Evolutionary conservation across 2,113 vertebrate genomes (phyloP).

Genomic region (Orycteropus afer): DNA sequence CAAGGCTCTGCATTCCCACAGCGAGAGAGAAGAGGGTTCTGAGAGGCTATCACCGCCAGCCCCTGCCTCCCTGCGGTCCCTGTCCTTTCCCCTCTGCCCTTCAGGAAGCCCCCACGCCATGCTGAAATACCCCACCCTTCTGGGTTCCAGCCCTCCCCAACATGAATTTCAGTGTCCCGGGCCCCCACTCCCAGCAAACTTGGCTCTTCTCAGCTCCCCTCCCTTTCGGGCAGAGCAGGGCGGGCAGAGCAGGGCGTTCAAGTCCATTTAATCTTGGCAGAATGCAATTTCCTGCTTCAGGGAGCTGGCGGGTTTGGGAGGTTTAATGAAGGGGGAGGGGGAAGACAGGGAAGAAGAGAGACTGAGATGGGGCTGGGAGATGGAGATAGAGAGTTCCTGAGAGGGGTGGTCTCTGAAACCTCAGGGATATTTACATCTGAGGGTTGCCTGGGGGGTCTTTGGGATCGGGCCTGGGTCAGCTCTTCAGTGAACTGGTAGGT

Average conservation of each 20-base stretch:
- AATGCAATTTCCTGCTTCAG: slow-evolving; percentile 85
- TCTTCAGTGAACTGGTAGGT: not conserved
- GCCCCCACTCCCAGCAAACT: slow-evolving; percentile 61
- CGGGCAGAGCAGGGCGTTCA: slow-evolving; percentile 82
- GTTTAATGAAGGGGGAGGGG: slow-evolving; percentile 80
- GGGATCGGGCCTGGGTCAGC: slow-evolving; percentile 37
- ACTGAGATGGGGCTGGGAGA: slow-evolving; percentile 31
- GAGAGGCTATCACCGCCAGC: not conserved
- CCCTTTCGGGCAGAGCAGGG: slow-evolving; percentile 75
- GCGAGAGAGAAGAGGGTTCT: not conserved
- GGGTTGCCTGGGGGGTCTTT: not conserved
- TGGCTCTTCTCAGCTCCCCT: slow-evolving; percentile 67
- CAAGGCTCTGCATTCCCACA: not conserved
- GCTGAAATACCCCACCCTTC: not conserved
- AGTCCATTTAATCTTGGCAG: slow-evolving; percentile 84
- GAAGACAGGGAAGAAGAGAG: slow-evolving; percentile 47
- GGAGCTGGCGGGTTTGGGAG: slow-evolving; percentile 82
- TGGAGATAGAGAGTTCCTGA: slow-evolving; percentile 35
- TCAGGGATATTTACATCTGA: not conserved
- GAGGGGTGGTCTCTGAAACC: slow-evolving; percentile 51
- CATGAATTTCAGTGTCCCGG: not conserved
- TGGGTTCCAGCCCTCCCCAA: not conserved
- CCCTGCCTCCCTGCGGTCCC: not conserved
- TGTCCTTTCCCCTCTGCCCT: not conserved
- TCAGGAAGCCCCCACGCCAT: not conserved